Conservation (phyloP, 2,113 vertebrate genomes). For the Parus major region DNA sequence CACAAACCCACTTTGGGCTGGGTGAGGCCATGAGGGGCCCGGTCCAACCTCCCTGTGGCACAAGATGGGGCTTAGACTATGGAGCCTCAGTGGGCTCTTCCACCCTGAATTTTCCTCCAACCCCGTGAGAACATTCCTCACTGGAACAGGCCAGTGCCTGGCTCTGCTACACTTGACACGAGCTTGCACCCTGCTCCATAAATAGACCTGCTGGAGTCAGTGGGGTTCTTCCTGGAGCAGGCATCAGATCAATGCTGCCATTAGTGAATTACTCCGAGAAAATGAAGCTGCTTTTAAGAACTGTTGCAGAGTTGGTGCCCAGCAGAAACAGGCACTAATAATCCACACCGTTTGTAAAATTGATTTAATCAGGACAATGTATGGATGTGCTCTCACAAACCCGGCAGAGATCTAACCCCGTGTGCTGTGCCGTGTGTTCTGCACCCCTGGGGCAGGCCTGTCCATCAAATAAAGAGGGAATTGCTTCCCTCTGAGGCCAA, state of each 20-base stretch:
- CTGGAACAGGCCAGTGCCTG: background rate
- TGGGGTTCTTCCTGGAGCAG: background rate
- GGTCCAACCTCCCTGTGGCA: background rate
- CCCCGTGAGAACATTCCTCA: background rate
- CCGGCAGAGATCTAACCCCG: background rate
- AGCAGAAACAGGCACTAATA: background rate
- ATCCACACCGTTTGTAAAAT: background rate
- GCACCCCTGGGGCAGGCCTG: background rate
- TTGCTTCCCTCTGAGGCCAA: background rate
- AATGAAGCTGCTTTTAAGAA: background rate
- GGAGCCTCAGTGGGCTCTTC: fast-evolving
- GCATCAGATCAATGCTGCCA: background rate
- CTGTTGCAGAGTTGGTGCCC: background rate
- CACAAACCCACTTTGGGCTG: background rate
- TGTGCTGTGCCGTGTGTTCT: background rate
- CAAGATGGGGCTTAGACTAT: background rate
- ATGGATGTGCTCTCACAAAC: background rate
- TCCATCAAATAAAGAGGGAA: background rate
- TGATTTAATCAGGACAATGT: background rate
- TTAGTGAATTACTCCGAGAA: background rate
- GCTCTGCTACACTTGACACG: background rate
- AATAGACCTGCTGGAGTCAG: background rate
- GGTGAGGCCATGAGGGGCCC: fast-evolving
- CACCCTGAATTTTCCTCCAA: background rate
- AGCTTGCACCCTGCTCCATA: background rate